Percentiles rank a stretch among this genome's conserved stretches.
Conservation (phyloP, 1,140 invertebrate genomes). For the Cephus cinctus region DNA sequence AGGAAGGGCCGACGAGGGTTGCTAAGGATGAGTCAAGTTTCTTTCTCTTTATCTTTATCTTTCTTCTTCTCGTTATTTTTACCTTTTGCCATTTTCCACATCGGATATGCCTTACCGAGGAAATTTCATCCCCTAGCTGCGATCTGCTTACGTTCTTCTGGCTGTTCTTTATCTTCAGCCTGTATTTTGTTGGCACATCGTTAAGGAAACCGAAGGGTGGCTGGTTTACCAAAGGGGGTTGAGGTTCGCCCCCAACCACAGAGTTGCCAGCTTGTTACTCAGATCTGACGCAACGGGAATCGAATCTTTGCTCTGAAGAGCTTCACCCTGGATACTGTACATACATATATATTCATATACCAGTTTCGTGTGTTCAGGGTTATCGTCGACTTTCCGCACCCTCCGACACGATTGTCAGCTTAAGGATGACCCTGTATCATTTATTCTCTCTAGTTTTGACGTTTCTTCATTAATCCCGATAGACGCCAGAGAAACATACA, state of each 20-base stretch:
- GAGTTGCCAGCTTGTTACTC: slow-evolving; percentile 42
- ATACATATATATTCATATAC: no score
- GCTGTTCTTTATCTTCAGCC: slow-evolving; percentile 41
- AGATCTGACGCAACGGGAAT: slow-evolving; percentile 47
- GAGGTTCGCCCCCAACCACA: background rate
- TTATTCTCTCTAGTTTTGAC: no score
- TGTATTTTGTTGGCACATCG: slow-evolving; percentile 55
- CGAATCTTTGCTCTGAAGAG: slow-evolving; percentile 39
- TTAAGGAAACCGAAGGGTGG: slow-evolving; percentile 45
- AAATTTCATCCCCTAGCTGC: slow-evolving; percentile 26
- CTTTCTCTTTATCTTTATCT: slow-evolving; percentile 15
- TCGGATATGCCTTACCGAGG: background rate
- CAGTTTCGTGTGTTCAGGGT: no score
- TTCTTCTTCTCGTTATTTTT: slow-evolving; percentile 13
- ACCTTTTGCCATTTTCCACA: slow-evolving; percentile 9
- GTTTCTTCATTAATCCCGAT: no score
- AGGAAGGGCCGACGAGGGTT: slow-evolving; percentile 12
- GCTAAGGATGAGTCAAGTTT: slow-evolving; percentile 3
- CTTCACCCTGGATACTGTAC: no score
- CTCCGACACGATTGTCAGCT: no score
- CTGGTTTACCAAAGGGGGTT: slow-evolving; percentile 22
- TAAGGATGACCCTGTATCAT: no score
- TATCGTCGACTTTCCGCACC: no score
- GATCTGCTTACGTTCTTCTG: slow-evolving; percentile 47
- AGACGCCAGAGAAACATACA: no score